Evolutionary conservation across 2,888 invertebrate genomes (phyloP), one percentile per base, ranked within the genome.

Genomic region (Apoda limacodes): DNA sequence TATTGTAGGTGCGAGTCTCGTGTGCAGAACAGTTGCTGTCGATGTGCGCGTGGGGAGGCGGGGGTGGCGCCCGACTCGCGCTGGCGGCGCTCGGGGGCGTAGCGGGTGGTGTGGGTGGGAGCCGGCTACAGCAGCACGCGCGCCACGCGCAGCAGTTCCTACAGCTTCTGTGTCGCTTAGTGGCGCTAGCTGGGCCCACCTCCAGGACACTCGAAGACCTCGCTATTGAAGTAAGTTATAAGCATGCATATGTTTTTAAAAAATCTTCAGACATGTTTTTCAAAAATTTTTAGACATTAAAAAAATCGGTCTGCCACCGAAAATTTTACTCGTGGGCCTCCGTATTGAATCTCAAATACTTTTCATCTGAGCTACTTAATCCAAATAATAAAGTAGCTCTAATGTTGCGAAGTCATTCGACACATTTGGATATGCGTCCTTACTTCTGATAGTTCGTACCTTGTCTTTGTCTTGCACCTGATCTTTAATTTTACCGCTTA

Each of bases 21-120:
- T 92, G 93, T 32, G 89, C 90, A 4, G 94, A 94, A 61, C 93
- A 94, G 67, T 86, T 95, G 60, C 83, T 90, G 41, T 82, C 90
- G 37, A 91, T 93, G 74, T 91, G 92, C 41, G 92, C 91, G 20
- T 90, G 89, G 81, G 91, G 91, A 53, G 88, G 87, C 42, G 83
- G 83, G 37, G 72, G 65, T 5, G 70, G 72, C 9, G 78, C 80
- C 25, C 67, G 70, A 23, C 50, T 55, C 0, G 74, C 70, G 23
- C 62, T 78, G 26, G 42, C 45, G 7, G 70, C 67, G 38, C 54
- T 74, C 35, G 63, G 69, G 31, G 58, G 60, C 12, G 88, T 22
- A 84, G 91, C 67, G 86, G 17, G 7, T 5, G 17, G 5, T 5
- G 17, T 7, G 91, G 29, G 52, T 10, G 51, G 54, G 7, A 36